These are phyloP conservation scores for Orthosia cruda DNA, from an alignment of 2,888 invertebrate genomes.

Conservation along the genomic window DNA sequence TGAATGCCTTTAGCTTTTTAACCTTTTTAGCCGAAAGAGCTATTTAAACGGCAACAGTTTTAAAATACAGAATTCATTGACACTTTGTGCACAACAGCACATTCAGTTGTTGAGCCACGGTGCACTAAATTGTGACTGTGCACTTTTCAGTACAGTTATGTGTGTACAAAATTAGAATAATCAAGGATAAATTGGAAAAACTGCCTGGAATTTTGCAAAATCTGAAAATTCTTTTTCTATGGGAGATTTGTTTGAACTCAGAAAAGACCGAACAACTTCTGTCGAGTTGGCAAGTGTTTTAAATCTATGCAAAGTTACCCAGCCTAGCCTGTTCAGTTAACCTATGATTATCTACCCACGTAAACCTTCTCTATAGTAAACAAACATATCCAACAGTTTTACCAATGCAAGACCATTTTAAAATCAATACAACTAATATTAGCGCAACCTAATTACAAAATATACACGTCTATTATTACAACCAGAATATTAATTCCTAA, in stretches of 20 bases:
- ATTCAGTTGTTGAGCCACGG: neutral
- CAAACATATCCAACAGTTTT: too few species aligned
- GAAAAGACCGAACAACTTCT: too few species aligned
- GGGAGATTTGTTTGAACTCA: too few species aligned
- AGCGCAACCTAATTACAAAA: neutral
- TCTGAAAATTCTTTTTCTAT: neutral
- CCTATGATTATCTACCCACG: too few species aligned
- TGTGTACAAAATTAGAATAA: neutral
- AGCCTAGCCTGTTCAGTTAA: too few species aligned
- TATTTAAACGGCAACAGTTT: conserved; percentile 28
- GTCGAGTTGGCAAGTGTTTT: too few species aligned
- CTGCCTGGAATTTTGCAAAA: neutral
- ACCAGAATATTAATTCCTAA: conserved; percentile 14
- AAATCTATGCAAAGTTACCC: too few species aligned
- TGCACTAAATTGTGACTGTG: neutral
- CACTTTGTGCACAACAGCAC: conserved; percentile 12
- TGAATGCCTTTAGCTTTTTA: conserved; percentile 29
- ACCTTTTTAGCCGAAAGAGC: conserved; percentile 32
- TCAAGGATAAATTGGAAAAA: neutral
- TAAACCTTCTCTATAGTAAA: too few species aligned
- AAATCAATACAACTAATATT: neutral
- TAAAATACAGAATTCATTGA: conserved; percentile 41
- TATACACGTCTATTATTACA: conserved; percentile 23
- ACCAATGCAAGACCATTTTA: neutral
- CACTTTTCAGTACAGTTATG: neutral